Evolutionary conservation across 2,888 invertebrate genomes (phyloP).

Genomic region (Prosopocoilus inquinatus): DNA sequence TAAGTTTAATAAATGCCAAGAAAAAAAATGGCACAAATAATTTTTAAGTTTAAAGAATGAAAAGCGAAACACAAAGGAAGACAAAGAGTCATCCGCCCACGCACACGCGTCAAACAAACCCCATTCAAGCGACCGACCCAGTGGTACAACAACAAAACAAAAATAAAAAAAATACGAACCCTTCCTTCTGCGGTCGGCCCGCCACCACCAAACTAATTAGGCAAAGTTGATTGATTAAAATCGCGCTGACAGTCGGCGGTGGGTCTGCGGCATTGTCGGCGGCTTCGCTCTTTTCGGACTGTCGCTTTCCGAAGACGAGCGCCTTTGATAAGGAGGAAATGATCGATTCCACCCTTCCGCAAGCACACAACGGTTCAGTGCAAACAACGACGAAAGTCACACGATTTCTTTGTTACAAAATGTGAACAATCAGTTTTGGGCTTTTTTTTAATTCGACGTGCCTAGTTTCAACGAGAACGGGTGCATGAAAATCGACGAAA

Average conservation of each 20-base stretch:
- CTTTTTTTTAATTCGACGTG: no score
- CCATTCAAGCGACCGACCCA: no score
- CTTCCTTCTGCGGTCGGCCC: slow-evolving; percentile 16
- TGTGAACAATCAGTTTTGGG: neutral
- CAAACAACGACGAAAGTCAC: slow-evolving; percentile 18
- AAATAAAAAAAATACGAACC: slow-evolving; percentile 28
- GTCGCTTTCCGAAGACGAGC: slow-evolving; percentile 28
- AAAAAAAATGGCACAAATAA: no score
- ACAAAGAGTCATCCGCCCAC: no score
- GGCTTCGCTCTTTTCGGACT: slow-evolving; percentile 35
- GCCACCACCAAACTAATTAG: slow-evolving; percentile 18
- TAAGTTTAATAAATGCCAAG: no score
- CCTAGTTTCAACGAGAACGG: no score
- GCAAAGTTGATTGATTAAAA: slow-evolving; percentile 42
- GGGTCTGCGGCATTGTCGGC: slow-evolving; percentile 32
- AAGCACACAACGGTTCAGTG: slow-evolving; percentile 18
- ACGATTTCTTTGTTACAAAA: slow-evolving; percentile 17
- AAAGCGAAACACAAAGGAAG: no score
- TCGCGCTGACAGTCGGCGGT: slow-evolving; percentile 36
- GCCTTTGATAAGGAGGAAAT: slow-evolving; percentile 25
- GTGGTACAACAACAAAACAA: neutral
- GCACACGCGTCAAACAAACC: no score
- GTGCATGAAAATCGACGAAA: no score
- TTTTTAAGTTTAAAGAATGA: no score
- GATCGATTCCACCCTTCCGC: slow-evolving; percentile 29